Evolutionary conservation across 2,113 vertebrate species (phyloP).

Genomic region (Dermatemys mawii): DNA sequence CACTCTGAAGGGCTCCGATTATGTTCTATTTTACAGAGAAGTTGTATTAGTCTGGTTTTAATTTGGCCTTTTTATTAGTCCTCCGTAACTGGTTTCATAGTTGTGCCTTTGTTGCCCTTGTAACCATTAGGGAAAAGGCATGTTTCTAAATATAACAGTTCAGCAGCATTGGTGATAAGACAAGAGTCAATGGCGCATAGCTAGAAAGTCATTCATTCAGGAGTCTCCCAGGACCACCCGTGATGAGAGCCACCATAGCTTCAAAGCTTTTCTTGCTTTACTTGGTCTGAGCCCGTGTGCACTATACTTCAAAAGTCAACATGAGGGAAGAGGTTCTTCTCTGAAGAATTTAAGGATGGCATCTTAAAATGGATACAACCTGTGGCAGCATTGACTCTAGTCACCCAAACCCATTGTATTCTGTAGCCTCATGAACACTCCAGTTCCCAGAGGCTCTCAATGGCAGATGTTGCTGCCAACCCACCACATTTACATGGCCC

Average conservation of each 20-base stretch:
- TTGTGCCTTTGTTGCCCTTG: background rate
- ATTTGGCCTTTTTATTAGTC: conserved; percentile 5
- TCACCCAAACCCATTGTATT: background rate
- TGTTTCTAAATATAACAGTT: background rate
- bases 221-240: background rate
- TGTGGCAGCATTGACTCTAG: background rate
- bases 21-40: background rate
- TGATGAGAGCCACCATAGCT: background rate
- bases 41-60: background rate
- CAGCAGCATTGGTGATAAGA: background rate
- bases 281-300: background rate
- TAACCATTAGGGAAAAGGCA: background rate
- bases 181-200: background rate
- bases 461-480: background rate
- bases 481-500: background rate
- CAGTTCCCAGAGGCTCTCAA: background rate
- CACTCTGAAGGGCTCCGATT: conserved; percentile 5
- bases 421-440: background rate
- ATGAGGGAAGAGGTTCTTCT: background rate
- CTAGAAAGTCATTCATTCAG: background rate
- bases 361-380: background rate
- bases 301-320: background rate
- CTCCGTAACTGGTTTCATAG: background rate
- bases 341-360: background rate
- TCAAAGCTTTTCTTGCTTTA: background rate